These are phyloP conservation scores for Eristalis intricaria DNA, from an alignment of 2,888 invertebrate species.

Conservation along the genomic window DNA sequence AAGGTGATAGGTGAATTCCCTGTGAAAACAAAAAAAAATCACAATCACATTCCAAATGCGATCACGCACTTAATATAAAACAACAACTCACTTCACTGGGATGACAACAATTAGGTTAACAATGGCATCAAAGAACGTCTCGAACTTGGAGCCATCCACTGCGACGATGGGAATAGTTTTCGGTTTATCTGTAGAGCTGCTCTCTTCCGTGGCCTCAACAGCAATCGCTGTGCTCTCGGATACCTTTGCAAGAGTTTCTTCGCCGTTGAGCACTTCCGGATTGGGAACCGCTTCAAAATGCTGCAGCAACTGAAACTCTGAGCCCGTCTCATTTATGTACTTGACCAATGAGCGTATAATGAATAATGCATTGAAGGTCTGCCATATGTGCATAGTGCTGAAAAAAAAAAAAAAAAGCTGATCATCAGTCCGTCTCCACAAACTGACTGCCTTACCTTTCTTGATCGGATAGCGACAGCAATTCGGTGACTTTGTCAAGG, in stretches of 20 bases:
- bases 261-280: constrained; percentile 75
- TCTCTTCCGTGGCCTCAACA: constrained; percentile 76
- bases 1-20: constrained; percentile 91
- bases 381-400: constrained; percentile 91
- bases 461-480: constrained; percentile 92
- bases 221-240: constrained; percentile 75
- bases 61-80: background rate
- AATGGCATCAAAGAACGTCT: constrained; percentile 80
- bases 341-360: constrained; percentile 92
- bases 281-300: constrained; percentile 87
- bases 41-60: background rate
- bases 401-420: background rate
- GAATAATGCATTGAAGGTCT: constrained; percentile 96
- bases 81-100: constrained; percentile 78
- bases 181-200: constrained; percentile 41
- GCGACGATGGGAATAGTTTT: constrained; percentile 73
- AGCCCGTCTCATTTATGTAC: constrained; percentile 94
- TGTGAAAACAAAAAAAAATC: constrained; percentile 80
- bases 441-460: constrained; percentile 86
- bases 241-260: constrained; percentile 55
- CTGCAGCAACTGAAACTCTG: constrained; percentile 92
- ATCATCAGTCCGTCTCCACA: background rate
- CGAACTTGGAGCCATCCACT: constrained; percentile 80
- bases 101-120: constrained; percentile 81
- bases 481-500: constrained; percentile 89